Evolutionary conservation across 2,113 vertebrate species (phyloP).

Genomic region (Pantherophis guttatus): DNA sequence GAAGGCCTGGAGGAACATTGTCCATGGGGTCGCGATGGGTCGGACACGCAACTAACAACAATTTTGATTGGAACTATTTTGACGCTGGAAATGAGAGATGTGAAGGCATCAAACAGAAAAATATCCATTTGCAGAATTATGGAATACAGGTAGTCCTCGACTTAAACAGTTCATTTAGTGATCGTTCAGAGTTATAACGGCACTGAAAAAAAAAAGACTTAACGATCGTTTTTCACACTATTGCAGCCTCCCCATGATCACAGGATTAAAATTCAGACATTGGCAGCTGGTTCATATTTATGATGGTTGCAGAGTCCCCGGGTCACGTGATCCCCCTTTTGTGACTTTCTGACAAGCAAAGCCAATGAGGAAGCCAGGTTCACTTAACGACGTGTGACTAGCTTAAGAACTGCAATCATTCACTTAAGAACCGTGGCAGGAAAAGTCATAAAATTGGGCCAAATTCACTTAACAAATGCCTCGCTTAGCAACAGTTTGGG

Average conservation of each 20-base stretch:
- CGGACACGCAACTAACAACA: no score
- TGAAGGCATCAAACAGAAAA: background rate
- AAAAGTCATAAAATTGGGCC: background rate
- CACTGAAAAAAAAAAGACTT: no score
- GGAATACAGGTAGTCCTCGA: no score
- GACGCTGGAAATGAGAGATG: background rate
- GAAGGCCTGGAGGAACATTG: no score
- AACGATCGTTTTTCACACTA: no score
- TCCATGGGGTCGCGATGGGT: no score
- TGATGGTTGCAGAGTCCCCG: background rate
- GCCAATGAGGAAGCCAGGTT: background rate
- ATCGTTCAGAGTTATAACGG: background rate
- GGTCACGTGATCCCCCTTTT: background rate
- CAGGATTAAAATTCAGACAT: background rate
- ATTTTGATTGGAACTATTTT: background rate
- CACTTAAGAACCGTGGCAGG: background rate
- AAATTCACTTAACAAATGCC: background rate
- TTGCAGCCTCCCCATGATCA: background rate
- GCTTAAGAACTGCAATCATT: background rate
- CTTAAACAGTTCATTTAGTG: background rate
- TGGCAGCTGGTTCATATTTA: background rate
- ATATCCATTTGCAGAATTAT: background rate
- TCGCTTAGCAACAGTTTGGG: background rate
- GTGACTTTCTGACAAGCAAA: background rate
- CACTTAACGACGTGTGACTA: background rate